These are phyloP conservation scores for Henicopernis longicauda DNA, from an alignment of 2,113 vertebrate species.

Conservation along the genomic window DNA sequence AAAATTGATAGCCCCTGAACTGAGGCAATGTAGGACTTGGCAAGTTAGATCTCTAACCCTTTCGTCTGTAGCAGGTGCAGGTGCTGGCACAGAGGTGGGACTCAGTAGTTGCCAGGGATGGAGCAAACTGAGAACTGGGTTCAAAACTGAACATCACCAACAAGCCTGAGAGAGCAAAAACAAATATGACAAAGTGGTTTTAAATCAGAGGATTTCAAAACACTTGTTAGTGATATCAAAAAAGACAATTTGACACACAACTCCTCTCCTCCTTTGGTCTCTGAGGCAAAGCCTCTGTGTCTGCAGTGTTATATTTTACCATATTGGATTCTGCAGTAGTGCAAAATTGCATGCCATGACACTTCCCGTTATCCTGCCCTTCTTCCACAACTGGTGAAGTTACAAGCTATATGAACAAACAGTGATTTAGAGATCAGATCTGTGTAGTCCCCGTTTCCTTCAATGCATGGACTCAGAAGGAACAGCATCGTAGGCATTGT, in stretches of 20 bases:
- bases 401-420: neutral
- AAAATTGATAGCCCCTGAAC: neutral
- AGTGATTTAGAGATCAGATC: neutral
- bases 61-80: neutral
- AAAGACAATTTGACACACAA: neutral
- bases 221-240: neutral
- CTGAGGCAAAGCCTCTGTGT: neutral
- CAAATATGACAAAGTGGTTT: neutral
- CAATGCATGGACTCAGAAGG: neutral
- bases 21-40: neutral
- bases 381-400: neutral
- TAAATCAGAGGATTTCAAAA: neutral
- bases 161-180: neutral
- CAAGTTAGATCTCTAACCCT: neutral
- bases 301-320: neutral
- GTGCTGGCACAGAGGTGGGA: neutral
- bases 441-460: neutral
- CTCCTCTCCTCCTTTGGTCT: neutral
- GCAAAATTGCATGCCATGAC: neutral
- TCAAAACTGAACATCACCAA: neutral
- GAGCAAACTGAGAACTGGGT: neutral
- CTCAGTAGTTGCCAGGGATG: neutral
- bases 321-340: neutral
- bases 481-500: neutral
- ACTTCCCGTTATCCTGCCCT: neutral